phyloP scores from a whole-genome alignment of 2,888 invertebrate genomes.

The Caenorhabditis sp. region DNA sequence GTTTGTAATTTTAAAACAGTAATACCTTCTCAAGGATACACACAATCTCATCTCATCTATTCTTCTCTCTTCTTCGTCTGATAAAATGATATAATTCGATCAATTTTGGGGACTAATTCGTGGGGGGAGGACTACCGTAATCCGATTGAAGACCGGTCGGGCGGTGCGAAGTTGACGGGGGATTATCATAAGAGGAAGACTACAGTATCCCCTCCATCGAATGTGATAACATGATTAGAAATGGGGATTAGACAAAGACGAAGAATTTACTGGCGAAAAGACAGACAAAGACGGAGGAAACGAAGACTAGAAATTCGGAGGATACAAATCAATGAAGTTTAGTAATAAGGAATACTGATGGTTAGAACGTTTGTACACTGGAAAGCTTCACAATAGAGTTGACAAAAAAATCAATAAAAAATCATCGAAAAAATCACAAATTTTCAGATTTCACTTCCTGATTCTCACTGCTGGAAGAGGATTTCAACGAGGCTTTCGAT shows the following conservation, averaged over 20 bases:
- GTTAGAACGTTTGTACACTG: conserved; percentile 2
- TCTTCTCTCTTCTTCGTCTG: conserved; percentile 3
- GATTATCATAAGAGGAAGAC: conserved; percentile 34
- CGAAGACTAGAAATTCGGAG: conserved; percentile 24
- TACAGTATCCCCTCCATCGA: conserved; percentile 37
- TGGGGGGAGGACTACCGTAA: conserved; percentile 33
- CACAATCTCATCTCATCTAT: too few relatives aligned
- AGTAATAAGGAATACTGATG: not conserved
- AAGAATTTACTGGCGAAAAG: conserved; percentile 31
- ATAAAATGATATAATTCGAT: conserved; percentile 58
- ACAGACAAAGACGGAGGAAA: conserved; percentile 20
- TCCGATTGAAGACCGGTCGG: conserved; percentile 48
- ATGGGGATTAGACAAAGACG: conserved; percentile 12
- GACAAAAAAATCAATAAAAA: not conserved
- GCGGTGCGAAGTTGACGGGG: conserved; percentile 58
- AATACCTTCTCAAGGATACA: conserved; percentile 55
- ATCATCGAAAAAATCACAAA: not conserved
- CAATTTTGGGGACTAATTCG: conserved; percentile 7
- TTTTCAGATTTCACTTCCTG: conserved; percentile 29
- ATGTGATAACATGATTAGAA: conserved; percentile 39
- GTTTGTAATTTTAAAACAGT: conserved; percentile 5
- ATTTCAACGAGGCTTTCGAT: conserved; percentile 29
- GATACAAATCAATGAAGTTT: not conserved
- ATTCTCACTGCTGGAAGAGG: not conserved
- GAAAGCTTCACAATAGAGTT: conserved; percentile 9